Conservation (phyloP, 2,113 vertebrate species). For the Pionites leucogaster region DNA sequence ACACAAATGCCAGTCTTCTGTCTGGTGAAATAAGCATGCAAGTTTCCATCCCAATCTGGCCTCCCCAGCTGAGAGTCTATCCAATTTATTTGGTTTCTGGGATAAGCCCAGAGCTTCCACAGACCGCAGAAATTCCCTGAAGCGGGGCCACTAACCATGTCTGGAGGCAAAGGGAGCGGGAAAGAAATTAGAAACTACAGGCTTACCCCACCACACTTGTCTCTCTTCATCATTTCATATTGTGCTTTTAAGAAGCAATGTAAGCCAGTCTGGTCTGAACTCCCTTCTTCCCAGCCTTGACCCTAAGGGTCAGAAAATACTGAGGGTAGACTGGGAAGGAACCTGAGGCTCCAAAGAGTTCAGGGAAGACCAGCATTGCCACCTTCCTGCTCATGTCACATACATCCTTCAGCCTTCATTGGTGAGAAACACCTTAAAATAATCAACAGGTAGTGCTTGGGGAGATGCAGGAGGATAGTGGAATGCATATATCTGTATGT, state of each 20-base stretch:
- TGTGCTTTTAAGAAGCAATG: not conserved
- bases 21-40: not conserved
- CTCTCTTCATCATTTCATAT: not conserved
- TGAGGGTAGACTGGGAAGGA: not conserved
- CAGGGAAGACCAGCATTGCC: not conserved
- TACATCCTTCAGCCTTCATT: not conserved
- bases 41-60: not conserved
- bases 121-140: not conserved
- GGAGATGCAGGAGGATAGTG: not conserved
- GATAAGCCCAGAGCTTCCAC: not conserved
- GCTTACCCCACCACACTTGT: not conserved
- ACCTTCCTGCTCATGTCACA: not conserved
- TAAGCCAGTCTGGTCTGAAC: not conserved
- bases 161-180: not conserved
- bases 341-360: not conserved
- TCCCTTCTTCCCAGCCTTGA: not conserved
- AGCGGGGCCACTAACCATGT: not conserved
- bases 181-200: not conserved
- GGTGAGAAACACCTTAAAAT: not conserved
- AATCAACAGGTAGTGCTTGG: not conserved
- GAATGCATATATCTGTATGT: not conserved
- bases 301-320: not conserved
- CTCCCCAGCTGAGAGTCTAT: not conserved
- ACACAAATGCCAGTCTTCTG: not conserved
- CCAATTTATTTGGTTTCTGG: not conserved